Base-by-base conservation (phyloP, 1,140 invertebrate genomes). In the Apis florea region DNA sequence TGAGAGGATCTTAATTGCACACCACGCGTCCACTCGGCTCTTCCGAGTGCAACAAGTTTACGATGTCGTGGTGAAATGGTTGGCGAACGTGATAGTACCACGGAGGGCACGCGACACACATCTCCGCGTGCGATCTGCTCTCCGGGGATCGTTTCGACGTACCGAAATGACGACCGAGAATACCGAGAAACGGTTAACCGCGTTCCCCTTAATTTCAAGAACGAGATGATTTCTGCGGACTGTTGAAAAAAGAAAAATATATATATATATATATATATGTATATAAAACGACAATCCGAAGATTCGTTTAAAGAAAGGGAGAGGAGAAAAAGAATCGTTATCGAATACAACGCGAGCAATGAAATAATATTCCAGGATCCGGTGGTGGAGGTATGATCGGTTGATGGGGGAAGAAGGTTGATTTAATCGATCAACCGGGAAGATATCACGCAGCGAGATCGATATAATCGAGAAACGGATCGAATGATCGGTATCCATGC, bases 401-500 rank as follows among this genome's bases (percentile, higher is more conserved):
- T n/a, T 54, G 26, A 17, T 24, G 47, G 66, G 47, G 24, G 49
- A 77, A 76, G 49, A 77, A 76, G 66, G 74, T 61, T 54, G 73
- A 76, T 67, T 81, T 58, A 75, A 85, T 86, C 85, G 85, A 87
- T 86, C 85, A 86, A 77, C 59, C 59, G 56, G 68, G 68, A 53
- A 40, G 56, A 83, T 47, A 86, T 81, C 86, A 83, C 72, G 84
- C 84, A 83, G 83, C 82, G 83, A 84, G 63, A 88, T 82, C 86
- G 79, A 83, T 89, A 85, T 85, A 89, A 89, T 88, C 89, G 86
- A 79, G 75, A 79, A 82, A 83, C 76, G 69, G 54, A 83, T 84
- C 86, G 79, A 84, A 68, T 79, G 86, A 89, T 89, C 88, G 86
- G 66, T 79, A 86, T 81, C 63, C 74, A 74, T 77, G 88, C 53